phyloP scores from a whole-genome alignment of 2,113 vertebrate species.

The Scortum barcoo region DNA sequence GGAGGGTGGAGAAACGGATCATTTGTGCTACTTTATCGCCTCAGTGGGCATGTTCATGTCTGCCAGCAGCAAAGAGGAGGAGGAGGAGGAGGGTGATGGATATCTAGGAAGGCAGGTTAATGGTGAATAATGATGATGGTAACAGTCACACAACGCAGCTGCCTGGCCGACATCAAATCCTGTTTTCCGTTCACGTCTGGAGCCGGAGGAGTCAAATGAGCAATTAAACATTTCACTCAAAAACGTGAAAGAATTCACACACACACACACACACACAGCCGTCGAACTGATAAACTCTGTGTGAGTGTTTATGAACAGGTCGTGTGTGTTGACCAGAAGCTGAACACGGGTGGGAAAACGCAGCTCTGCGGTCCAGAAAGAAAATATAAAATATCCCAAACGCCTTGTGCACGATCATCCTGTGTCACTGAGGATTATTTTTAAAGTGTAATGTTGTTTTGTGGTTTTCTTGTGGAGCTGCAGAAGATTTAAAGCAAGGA shows the following conservation, averaged over 20 bases:
- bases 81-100: conserved; percentile 7
- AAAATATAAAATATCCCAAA: no score
- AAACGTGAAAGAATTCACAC: neutral
- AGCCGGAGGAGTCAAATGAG: neutral
- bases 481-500: no score
- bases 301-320: neutral
- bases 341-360: no score
- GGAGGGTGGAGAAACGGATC: neutral
- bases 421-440: neutral
- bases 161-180: neutral
- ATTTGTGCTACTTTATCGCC: conserved; percentile 28
- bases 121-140: conserved; percentile 15
- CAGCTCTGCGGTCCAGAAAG: neutral
- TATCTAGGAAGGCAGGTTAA: conserved; percentile 19
- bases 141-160: neutral
- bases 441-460: no score
- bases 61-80: neutral
- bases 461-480: neutral
- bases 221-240: neutral
- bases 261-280: neutral
- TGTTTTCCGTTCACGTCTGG: neutral
- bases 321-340: neutral
- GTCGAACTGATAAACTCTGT: no score
- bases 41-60: conserved; percentile 14
- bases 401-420: no score